These are phyloP conservation scores for Toxonevra muliebris DNA, from an alignment of 2,888 invertebrate genomes.

Conservation along the genomic window DNA sequence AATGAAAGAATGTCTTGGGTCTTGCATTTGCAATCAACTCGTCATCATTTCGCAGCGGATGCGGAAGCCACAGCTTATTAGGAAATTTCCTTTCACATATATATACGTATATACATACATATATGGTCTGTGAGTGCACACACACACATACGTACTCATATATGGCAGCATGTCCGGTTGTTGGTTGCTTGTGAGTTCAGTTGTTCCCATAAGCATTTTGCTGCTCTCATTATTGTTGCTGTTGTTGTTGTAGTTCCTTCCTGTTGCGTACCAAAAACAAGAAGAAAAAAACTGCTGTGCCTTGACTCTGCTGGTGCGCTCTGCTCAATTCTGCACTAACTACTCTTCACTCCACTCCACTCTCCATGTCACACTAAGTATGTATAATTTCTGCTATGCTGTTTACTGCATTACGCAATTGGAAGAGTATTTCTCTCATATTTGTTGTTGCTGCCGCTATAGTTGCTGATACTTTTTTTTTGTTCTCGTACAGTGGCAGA, in stretches of 20 bases:
- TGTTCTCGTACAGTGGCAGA: slow-evolving; percentile 38
- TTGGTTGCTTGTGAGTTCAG: neutral
- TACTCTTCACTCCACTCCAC: neutral
- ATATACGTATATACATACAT: neutral
- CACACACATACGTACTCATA: neutral
- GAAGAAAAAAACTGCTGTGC: neutral
- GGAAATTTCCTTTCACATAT: slow-evolving; percentile 43
- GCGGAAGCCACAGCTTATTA: slow-evolving; percentile 48
- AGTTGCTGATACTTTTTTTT: slow-evolving; percentile 5
- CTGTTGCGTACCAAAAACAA: neutral
- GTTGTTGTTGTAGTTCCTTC: neutral
- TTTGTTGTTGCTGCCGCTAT: neutral
- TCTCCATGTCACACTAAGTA: neutral
- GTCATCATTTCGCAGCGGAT: slow-evolving; percentile 39
- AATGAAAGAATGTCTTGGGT: neutral
- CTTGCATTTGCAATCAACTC: slow-evolving; percentile 3
- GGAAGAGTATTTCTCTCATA: neutral
- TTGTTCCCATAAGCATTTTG: neutral
- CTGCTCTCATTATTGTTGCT: slow-evolving; percentile 4
- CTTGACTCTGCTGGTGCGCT: neutral
- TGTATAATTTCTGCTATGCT: neutral
- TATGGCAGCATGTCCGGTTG: neutral
- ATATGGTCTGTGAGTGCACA: neutral
- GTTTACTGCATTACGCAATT: slow-evolving; percentile 14
- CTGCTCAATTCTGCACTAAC: neutral